Evolutionary conservation across 1,140 invertebrate species (phyloP).

Genomic region (Tetramorium alpestre): DNA sequence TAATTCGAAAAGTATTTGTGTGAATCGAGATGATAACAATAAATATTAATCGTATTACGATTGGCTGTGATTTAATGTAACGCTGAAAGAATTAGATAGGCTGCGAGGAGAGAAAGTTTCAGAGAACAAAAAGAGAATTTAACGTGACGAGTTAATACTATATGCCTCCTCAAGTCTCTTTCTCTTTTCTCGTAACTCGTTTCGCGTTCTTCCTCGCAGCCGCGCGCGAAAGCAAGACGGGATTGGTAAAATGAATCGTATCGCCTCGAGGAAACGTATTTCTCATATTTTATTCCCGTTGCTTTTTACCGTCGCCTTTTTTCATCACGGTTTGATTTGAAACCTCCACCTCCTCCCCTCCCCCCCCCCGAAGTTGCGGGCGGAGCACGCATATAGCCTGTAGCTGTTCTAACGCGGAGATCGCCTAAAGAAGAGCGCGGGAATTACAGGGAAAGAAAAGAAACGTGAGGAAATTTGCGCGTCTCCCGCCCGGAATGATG

Average conservation of each 20-base stretch:
- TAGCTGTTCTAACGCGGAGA: conserved; percentile 13
- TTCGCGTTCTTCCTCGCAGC: conserved; percentile 28
- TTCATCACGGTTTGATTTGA: conserved; percentile 65
- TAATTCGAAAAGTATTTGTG: background rate
- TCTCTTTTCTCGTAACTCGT: conserved; percentile 2
- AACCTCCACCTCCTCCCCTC: background rate
- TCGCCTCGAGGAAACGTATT: conserved; percentile 64
- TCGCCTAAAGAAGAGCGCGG: conserved; percentile 28
- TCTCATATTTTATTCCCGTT: conserved; percentile 69
- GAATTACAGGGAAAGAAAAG: conserved; percentile 44
- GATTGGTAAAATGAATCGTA: conserved; percentile 60
- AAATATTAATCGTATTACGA: background rate
- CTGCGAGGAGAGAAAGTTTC: conserved; percentile 11
- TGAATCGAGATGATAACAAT: background rate
- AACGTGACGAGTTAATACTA: conserved; percentile 51
- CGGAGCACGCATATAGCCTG: conserved; percentile 28
- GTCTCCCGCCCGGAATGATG: conserved; percentile 58
- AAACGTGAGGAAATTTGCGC: conserved; percentile 64
- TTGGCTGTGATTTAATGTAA: background rate
- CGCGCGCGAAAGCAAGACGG: conserved; percentile 16
- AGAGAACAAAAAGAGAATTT: conserved; percentile 11
- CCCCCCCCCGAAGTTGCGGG: conserved; percentile 4
- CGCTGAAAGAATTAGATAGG: background rate
- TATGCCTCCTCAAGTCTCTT: background rate
- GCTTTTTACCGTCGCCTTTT: conserved; percentile 48